Base-by-base conservation (phyloP, 2,888 invertebrate genomes). In the Dastarcus helophoroides region DNA sequence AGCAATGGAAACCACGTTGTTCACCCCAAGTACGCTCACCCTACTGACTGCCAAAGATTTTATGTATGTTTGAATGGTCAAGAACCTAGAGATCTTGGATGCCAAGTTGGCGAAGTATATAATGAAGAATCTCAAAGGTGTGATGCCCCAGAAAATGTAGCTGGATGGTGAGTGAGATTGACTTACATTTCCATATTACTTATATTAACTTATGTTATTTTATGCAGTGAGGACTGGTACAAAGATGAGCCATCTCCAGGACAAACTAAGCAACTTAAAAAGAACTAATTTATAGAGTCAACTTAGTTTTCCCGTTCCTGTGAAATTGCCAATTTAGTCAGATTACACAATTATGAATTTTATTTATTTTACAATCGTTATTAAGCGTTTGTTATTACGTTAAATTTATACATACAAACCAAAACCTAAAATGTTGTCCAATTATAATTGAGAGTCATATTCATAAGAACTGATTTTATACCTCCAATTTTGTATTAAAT, bases 111-210 rank as follows among this genome's bases (percentile, higher is more conserved):
- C 35, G 83, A 84, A 54, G 91, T 89, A n/a, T 91, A 89, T 69
- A 90, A 91, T 54, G 85, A 88, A 43, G 79, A 78, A 41, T 64
- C 73, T 1, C 80, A 84, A 61, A 76, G 73, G 56, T 91, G 91
- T 59, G 90, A 90, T 57, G 77, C 83, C 2, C 89, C 89, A 16
- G 86, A 89, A 63, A 89, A 89, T 60, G 90, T 90, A 31, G 71
- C 79, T 46, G 88, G 86, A 70, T 90, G 90, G 85, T 85, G 53
- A 68, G 75, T 62, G 16, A n/a, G n/a, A n/a, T n/a, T n/a, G n/a
- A n/a, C n/a, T n/a, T n/a, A n/a, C n/a, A n/a, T n/a, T n/a, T n/a
- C n/a, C n/a, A n/a, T n/a, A n/a, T n/a, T n/a, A n/a, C n/a, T 27
- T 10, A 16, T 27, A 3, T 15, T 9, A 14, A 22, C 22, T 29